Base-by-base conservation (phyloP, 2,888 invertebrate species). In the Sinodicranocentrus sp. region DNA sequence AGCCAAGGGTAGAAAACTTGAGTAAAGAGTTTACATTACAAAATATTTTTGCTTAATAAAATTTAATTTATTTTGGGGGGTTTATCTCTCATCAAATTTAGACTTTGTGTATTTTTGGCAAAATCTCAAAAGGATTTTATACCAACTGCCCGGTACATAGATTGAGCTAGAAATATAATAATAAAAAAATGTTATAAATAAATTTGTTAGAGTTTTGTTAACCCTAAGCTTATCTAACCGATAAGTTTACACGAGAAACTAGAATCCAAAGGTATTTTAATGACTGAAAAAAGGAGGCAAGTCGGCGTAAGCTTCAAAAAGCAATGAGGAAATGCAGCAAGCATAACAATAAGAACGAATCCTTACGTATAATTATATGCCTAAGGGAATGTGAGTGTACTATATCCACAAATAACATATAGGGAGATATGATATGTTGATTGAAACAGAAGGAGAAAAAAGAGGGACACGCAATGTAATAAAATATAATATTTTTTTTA, bases 241-340 rank as follows among this genome's bases (percentile, higher is more conserved):
- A 39, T 8, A 39, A 39, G 13, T 39, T 39, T 13, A 8, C 39
- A 13, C 5, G 13, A 39, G 13, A 39, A 39, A 39, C 13, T 39
- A n/a, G n/a, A n/a, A n/a, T n/a, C n/a, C n/a, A n/a, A 39, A 39
- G 6, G 39, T 39, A 13, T 39, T 39, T 13, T 8, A 39, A 48
- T 2, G 8, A 48, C 8, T 3, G 48, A 48, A n/a, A n/a, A 48
- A 48, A 39, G 13, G 39, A 13, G 5, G 5, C 6, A 39, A 39
- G 39, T 39, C 39, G 39, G 39, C 5, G 6, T 39, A 13, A 39
- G 5, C 5, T 39, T 39, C 33, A 43, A 39, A 44, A n/a, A 71
- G 54, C 54, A 71, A 71, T 71, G 54, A 71, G 70, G 70, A 71
- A 71, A 71, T 71, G 70, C 70, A 71, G 10, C n/a, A 15, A 71